These are phyloP conservation scores for Panopea generosa DNA, from an alignment of 2,888 invertebrate genomes.

Conservation along the genomic window DNA sequence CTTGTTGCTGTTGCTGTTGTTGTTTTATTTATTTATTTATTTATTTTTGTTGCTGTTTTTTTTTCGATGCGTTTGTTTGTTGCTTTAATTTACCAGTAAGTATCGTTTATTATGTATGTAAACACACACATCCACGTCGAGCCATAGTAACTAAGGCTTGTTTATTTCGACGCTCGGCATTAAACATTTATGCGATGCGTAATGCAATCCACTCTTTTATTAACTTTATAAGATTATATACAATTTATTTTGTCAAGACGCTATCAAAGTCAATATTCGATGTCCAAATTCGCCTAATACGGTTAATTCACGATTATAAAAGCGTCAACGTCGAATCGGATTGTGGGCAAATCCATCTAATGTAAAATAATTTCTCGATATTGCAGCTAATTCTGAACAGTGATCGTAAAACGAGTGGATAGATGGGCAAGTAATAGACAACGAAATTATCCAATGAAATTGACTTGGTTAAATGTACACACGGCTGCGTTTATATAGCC, in stretches of 20 bases:
- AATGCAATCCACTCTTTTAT: constrained; percentile 2
- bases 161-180: no score
- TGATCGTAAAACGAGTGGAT: constrained; percentile 36
- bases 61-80: no score
- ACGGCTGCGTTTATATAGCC: no score
- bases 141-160: no score
- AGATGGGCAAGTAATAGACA: constrained; percentile 5
- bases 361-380: constrained; percentile 30
- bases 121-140: no score
- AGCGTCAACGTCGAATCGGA: constrained; percentile 55
- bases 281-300: constrained; percentile 45
- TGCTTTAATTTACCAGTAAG: no score
- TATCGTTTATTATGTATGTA: no score
- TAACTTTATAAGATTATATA: constrained; percentile 52
- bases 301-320: constrained; percentile 57
- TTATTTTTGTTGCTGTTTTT: no score
- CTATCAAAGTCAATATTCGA: constrained; percentile 60
- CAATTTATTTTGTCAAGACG: constrained; percentile 36
- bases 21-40: no score
- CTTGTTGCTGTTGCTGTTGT: no score
- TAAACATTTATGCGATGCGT: neutral
- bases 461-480: no score
- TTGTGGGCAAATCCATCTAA: constrained; percentile 48
- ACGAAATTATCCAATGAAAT: neutral
- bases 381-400: constrained; percentile 32